Percentiles rank a stretch among this genome's conserved stretches.
Conservation (phyloP, 2,888 invertebrate species). For the Balanococcus diminutus region DNA sequence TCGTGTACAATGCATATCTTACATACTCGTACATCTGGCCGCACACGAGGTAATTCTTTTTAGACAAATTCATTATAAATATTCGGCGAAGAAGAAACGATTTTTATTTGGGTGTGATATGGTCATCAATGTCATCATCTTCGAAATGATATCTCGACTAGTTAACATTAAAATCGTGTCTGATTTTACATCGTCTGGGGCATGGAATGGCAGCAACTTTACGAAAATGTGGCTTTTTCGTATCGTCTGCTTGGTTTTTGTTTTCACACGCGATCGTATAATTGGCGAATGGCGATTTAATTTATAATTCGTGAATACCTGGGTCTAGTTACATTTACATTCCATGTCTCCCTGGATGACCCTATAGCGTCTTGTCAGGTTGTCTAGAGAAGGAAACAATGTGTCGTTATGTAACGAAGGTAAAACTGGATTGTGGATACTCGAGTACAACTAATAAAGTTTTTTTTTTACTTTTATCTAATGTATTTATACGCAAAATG, state of each 20-base stretch:
- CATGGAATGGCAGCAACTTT: background rate
- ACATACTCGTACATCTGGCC: too few relatives aligned
- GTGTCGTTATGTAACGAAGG: constrained; percentile 16
- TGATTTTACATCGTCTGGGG: background rate
- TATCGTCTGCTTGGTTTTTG: background rate
- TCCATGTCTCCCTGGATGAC: background rate
- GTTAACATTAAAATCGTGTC: background rate
- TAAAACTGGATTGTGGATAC: constrained; percentile 24
- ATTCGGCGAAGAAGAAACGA: background rate
- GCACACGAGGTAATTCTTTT: background rate
- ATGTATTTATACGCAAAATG: background rate
- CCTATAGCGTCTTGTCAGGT: constrained; percentile 14
- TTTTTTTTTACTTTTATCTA: background rate
- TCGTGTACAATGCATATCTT: background rate
- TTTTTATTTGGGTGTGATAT: constrained; percentile 19
- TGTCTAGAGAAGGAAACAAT: constrained; percentile 15
- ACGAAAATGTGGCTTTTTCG: background rate
- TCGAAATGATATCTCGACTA: background rate
- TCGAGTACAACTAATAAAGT: background rate
- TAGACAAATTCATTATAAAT: background rate
- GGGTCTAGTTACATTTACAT: background rate
- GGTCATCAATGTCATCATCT: too few relatives aligned
- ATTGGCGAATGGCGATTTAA: constrained; percentile 26
- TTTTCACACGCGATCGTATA: constrained; percentile 31
- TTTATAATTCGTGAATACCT: constrained; percentile 6